Evolutionary conservation across 2,797 vertebrate genomes (phyloP).

Genomic region (Enteromius unitaeniatus): DNA sequence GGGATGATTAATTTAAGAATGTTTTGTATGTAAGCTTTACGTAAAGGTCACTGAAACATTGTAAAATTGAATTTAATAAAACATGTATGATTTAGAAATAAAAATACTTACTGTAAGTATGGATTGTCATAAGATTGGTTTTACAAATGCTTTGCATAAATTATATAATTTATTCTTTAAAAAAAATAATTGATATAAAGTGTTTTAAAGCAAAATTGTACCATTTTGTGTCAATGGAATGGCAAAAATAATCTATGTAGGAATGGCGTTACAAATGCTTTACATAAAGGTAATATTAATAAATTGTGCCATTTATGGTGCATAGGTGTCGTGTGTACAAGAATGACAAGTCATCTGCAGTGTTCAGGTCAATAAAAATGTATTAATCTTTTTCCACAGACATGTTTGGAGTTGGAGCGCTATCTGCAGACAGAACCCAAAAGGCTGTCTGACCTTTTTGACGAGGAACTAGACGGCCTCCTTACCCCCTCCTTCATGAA

Average conservation of each 20-base stretch:
- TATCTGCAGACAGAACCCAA: conserved; percentile 98
- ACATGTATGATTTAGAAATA: no score
- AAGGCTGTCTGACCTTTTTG: conserved; percentile 91
- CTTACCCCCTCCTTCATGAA: conserved; percentile 88
- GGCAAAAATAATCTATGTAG: background rate
- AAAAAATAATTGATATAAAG: no score
- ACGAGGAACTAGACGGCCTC: conserved; percentile 92
- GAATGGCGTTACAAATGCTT: background rate
- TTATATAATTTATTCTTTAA: no score
- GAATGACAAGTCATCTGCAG: background rate
- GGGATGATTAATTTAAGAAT: background rate
- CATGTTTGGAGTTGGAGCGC: conserved; percentile 95
- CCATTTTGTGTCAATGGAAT: background rate
- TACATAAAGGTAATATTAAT: background rate
- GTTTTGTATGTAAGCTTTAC: background rate
- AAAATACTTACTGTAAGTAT: background rate
- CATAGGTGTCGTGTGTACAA: background rate
- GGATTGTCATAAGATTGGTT: background rate
- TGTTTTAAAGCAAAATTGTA: background rate
- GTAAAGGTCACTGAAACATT: background rate
- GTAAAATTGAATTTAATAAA: no score
- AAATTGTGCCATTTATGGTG: background rate
- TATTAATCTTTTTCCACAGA: conserved; percentile 75
- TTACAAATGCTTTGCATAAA: background rate
- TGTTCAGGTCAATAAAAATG: conserved; percentile 12